Percentiles rank a stretch among this genome's conserved stretches.
Conservation (phyloP, 1,140 invertebrate genomes). For the Cyclargus thomasi region DNA sequence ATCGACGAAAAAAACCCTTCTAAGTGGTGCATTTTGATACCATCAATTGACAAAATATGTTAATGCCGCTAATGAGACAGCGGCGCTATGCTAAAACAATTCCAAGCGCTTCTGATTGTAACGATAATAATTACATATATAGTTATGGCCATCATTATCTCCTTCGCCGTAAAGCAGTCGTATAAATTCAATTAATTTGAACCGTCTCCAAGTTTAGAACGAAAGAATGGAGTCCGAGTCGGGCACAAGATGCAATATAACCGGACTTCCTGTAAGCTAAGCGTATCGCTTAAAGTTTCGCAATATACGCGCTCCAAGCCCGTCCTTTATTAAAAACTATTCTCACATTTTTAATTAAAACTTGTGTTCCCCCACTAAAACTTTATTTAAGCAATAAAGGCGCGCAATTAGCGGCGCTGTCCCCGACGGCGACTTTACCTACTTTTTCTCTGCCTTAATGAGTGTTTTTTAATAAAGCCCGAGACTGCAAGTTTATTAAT, state of each 20-base stretch:
- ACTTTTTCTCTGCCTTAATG: slow-evolving; percentile 74
- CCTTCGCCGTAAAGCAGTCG: not conserved
- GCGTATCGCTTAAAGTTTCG: slow-evolving; percentile 72
- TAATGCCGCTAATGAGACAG: no score
- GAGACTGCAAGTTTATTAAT: slow-evolving; percentile 74
- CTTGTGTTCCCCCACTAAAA: slow-evolving; percentile 74
- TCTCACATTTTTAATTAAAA: slow-evolving; percentile 76
- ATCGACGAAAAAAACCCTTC: slow-evolving; percentile 28
- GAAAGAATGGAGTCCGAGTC: slow-evolving; percentile 20
- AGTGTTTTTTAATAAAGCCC: slow-evolving; percentile 74
- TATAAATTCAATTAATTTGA: slow-evolving; percentile 3
- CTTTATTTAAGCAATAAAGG: slow-evolving; percentile 76
- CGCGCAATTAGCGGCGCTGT: slow-evolving; percentile 73
- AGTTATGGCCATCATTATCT: not conserved
- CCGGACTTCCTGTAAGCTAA: slow-evolving; percentile 68
- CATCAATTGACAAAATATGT: no score
- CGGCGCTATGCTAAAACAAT: not conserved
- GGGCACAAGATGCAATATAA: slow-evolving; percentile 48
- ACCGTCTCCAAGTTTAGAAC: slow-evolving; percentile 10
- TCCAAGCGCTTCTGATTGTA: not conserved
- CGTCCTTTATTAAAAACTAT: slow-evolving; percentile 75
- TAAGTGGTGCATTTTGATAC: not conserved
- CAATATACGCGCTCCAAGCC: slow-evolving; percentile 71
- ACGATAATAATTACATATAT: not conserved
- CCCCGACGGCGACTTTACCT: slow-evolving; percentile 72